Conservation (phyloP, 1,140 invertebrate species). For the Penaeus japonicus region DNA sequence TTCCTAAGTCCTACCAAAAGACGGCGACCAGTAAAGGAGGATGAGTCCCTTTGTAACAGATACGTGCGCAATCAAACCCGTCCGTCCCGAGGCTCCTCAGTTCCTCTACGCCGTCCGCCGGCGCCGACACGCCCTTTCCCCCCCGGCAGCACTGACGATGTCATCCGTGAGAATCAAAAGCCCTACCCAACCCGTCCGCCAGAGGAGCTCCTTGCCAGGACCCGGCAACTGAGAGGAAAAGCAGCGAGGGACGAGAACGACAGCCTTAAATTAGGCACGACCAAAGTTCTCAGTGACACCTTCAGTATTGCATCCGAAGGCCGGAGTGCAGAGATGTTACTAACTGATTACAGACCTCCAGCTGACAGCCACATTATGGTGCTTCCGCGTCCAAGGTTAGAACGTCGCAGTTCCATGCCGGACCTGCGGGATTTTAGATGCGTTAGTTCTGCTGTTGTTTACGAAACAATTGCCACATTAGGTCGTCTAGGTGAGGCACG, state of each 20-base stretch:
- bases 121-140: constrained; percentile 33
- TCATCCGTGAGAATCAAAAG: constrained; percentile 55
- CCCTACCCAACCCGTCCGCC: constrained; percentile 47
- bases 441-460: constrained; percentile 52
- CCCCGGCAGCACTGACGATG: neutral
- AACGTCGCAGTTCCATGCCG: constrained; percentile 57
- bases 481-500: constrained; percentile 41
- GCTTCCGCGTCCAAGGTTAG: constrained; percentile 39
- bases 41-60: constrained; percentile 8
- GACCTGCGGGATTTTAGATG: constrained; percentile 50
- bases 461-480: constrained; percentile 52
- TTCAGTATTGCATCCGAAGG: constrained; percentile 21
- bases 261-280: constrained; percentile 28
- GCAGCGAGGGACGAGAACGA: neutral
- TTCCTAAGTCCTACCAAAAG: constrained; percentile 19
- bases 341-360: constrained; percentile 6
- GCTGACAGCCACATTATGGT: constrained; percentile 46
- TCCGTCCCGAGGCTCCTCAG: neutral
- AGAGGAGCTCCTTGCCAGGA: constrained; percentile 23
- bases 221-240: neutral
- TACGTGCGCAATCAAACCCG: constrained; percentile 16
- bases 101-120: constrained; percentile 17
- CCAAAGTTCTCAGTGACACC: constrained; percentile 30
- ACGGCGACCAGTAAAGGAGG: neutral
- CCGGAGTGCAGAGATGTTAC: neutral